Conservation (phyloP, 1,140 invertebrate species). For the Rhagoletis pomonella region DNA sequence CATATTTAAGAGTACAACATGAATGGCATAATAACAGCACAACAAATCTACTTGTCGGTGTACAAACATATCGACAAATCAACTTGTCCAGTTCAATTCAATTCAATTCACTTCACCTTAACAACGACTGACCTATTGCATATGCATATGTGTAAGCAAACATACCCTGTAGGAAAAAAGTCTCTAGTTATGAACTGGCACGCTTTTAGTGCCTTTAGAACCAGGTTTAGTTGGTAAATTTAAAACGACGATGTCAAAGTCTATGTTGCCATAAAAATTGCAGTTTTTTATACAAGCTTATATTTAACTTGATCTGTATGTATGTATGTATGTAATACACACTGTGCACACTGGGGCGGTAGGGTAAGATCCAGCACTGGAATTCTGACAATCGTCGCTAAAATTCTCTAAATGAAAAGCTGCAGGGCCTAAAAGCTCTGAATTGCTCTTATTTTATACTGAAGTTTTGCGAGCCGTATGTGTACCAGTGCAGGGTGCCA, state of each 20-base stretch:
- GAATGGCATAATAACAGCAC: conserved; percentile 45
- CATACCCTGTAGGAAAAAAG: background rate
- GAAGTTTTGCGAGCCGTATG: no score
- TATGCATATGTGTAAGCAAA: conserved; percentile 21
- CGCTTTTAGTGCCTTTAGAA: no score
- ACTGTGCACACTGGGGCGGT: background rate
- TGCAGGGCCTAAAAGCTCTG: no score
- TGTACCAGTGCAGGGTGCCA: no score
- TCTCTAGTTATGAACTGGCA: no score
- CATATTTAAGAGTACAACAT: conserved; percentile 16
- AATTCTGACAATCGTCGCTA: no score
- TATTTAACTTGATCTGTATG: background rate
- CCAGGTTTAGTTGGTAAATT: no score
- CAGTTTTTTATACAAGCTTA: background rate
- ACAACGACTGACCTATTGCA: conserved; percentile 40
- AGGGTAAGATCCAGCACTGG: no score
- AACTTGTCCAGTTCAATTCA: conserved; percentile 14
- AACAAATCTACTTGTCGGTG: background rate
- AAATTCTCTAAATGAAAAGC: no score
- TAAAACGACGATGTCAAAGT: no score
- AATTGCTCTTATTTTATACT: no score
- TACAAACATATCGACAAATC: conserved; percentile 4
- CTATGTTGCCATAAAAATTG: no score
- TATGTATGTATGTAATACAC: background rate
- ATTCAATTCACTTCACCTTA: conserved; percentile 22